Base-by-base conservation (phyloP, 1,140 invertebrate species). In the Wasmannia auropunctata region DNA sequence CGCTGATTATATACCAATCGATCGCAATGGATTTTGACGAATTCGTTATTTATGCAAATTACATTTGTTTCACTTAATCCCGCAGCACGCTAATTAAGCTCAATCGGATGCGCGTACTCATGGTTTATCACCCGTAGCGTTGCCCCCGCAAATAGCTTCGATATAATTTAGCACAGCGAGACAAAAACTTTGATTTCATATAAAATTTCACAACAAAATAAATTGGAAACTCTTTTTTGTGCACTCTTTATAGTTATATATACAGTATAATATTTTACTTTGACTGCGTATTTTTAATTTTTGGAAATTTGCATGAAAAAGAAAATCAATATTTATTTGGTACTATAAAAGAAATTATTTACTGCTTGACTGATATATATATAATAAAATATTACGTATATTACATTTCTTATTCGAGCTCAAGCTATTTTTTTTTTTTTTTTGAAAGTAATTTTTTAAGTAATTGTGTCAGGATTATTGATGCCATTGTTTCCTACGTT, bases 21-120 rank as follows among this genome's bases (percentile, higher is more conserved):
- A 85, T 37, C 34, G 67, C 43, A 70, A 69, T 80, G 31, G 22
- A 22, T 87, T 87, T 75, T 83, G 46, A 43, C 22, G 19, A 37
- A 40, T 28, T 51, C 16, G 46, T 46, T 54, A 87, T 88, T 77
- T 87, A 87, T 77, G 63, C 28, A 84, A 87, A 87, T 85, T 46
- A 37, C 43, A 83, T 72, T 88, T 72, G 37, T 63, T 22, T 58
- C 69, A 28, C 58, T 85, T 83, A 85, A 86, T 69, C 19, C 34
- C 25, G 37, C 54, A 54, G 25, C n/a, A 75, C 28, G 22, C 2
- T 58, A 67, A 62, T 83, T 69, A 83, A 88, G 43, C 46, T 51
- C 25, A 28, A 22, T 46, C 19, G 16, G 5, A 19, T 19, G 31
- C n/a, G 22, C 25, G 22, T 54, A 58, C 16, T 74, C 49, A 14